Evolutionary conservation across 2,113 vertebrate species (phyloP).

Genomic region (Tragelaphus scriptus): DNA sequence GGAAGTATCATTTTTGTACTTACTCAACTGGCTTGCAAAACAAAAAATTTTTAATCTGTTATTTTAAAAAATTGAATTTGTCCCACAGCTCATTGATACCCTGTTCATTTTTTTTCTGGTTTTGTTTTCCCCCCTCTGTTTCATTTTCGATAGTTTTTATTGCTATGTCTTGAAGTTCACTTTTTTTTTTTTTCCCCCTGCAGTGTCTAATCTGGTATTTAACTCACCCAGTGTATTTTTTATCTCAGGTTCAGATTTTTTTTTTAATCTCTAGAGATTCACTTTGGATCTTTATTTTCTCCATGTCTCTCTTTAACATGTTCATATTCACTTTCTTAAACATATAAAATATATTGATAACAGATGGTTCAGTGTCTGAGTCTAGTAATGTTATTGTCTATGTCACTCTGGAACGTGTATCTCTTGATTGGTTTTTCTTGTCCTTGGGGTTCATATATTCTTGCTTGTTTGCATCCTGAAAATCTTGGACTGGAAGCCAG

Average conservation of each 20-base stretch:
- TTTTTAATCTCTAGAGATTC: background rate
- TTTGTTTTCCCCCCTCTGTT: background rate
- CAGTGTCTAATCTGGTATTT: background rate
- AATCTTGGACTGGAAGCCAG: background rate
- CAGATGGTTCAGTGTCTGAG: background rate
- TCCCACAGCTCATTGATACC: background rate
- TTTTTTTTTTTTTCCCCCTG: rapidly evolving
- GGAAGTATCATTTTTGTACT: slow-evolving; percentile 18
- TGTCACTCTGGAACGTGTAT: background rate
- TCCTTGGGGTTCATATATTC: background rate
- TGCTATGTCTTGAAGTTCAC: background rate
- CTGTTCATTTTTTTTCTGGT: background rate
- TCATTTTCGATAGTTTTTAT: background rate
- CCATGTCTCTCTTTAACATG: background rate
- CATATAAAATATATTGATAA: background rate
- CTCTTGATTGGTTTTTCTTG: background rate
- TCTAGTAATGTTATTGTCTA: background rate
- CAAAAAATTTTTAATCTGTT: background rate
- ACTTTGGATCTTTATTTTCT: background rate
- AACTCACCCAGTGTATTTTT: background rate
- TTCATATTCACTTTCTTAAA: background rate
- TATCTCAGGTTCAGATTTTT: background rate
- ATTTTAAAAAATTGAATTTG: background rate
- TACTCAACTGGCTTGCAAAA: background rate
- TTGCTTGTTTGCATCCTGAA: background rate